Evolutionary conservation across 1,140 invertebrate species (phyloP).

Genomic region (Macrosteles quadrilineatus): DNA sequence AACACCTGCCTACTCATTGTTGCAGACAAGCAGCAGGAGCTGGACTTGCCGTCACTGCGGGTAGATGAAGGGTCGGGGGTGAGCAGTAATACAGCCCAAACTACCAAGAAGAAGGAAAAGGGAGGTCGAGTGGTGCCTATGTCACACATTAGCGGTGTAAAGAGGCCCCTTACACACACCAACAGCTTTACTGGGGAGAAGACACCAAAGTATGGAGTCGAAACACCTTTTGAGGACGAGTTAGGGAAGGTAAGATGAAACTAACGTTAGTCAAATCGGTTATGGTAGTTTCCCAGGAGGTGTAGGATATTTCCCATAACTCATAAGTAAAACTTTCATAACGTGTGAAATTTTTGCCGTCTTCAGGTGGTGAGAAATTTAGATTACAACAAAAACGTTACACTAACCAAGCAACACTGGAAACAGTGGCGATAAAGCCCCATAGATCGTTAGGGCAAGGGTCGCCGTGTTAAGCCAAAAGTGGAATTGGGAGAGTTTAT

Average conservation of each 20-base stretch:
- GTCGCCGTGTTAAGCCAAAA: no score
- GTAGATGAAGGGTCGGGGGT: constrained; percentile 67
- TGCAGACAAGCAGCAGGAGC: constrained; percentile 94
- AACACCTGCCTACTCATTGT: no score
- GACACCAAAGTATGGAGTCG: constrained; percentile 89
- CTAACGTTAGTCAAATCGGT: neutral
- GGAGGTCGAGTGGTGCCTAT: constrained; percentile 57
- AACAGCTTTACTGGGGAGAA: constrained; percentile 90
- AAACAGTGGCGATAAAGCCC: no score
- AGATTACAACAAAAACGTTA: no score
- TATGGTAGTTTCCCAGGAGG: no score
- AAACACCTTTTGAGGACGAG: constrained; percentile 86
- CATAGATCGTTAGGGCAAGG: no score
- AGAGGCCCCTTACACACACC: constrained; percentile 81
- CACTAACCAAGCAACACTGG: no score
- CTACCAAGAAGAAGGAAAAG: constrained; percentile 60
- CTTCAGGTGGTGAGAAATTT: no score
- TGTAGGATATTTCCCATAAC: no score
- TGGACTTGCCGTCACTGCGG: constrained; percentile 85
- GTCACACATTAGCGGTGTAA: constrained; percentile 90
- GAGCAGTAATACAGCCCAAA: constrained; percentile 41
- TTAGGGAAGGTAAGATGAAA: constrained; percentile 70
- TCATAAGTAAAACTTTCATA: no score
- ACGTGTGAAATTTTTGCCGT: no score
- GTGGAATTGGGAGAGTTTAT: no score